These are phyloP conservation scores for Drosophila lacicola DNA, from an alignment of 2,888 invertebrate species.

Conservation along the genomic window DNA sequence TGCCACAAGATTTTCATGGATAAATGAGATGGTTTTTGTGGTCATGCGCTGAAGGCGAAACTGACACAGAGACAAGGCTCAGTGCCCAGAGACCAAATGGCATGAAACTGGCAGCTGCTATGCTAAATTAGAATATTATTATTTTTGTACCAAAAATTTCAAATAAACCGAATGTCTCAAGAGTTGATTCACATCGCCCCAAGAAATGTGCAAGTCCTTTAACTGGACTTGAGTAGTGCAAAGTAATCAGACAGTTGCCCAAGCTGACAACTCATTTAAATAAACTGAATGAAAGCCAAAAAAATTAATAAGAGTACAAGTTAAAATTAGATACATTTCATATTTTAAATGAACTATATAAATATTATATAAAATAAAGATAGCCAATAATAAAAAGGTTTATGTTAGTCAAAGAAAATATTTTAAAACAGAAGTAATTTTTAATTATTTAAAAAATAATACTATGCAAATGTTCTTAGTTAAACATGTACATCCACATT, in stretches of 20 bases:
- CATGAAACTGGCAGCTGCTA: slow-evolving; percentile 62
- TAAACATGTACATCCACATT: no score
- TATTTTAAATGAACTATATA: no score
- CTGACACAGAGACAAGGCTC: slow-evolving; percentile 43
- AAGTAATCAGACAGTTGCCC: background rate
- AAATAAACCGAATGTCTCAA: slow-evolving; percentile 3
- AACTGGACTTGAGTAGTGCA: background rate
- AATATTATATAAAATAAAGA: no score
- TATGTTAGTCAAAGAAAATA: no score
- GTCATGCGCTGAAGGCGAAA: slow-evolving; percentile 52
- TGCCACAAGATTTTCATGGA: slow-evolving; percentile 76
- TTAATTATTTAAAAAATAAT: no score
- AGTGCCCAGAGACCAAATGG: slow-evolving; percentile 23
- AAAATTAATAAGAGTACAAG: background rate
- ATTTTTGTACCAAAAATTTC: slow-evolving; percentile 7
- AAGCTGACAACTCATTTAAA: slow-evolving; percentile 4
- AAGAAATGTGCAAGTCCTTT: background rate
- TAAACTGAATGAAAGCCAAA: background rate
- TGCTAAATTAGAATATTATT: slow-evolving; percentile 15
- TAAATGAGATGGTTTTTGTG: slow-evolving; percentile 79
- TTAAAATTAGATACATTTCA: background rate
- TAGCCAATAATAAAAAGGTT: no score
- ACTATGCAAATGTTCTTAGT: no score
- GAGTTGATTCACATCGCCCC: slow-evolving; percentile 1
- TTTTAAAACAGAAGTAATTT: no score